phyloP scores from a whole-genome alignment of 2,797 vertebrate species.

The Cichlasoma orientale region DNA sequence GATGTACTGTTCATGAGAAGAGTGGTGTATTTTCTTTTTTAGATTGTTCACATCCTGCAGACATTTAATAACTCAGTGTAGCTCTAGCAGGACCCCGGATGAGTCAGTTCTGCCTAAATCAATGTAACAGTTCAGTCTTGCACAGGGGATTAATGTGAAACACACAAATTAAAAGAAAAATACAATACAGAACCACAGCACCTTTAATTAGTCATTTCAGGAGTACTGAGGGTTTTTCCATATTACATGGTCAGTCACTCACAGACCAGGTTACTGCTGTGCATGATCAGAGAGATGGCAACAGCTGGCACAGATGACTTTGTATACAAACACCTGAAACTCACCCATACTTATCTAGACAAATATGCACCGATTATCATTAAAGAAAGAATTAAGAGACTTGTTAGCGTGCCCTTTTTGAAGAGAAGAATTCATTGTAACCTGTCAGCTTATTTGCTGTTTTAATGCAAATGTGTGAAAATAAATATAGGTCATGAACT shows the following conservation, averaged over 20 bases:
- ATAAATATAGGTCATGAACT: neutral
- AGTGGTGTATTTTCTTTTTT: neutral
- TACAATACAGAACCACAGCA: slow-evolving; percentile 9
- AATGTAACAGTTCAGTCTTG: slow-evolving; percentile 48
- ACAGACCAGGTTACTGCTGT: slow-evolving; percentile 12
- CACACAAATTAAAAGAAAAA: slow-evolving; percentile 1
- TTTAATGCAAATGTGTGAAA: neutral
- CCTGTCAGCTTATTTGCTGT: neutral
- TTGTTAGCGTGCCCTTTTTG: neutral
- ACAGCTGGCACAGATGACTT: neutral
- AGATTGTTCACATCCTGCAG: slow-evolving; percentile 24
- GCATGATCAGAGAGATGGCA: slow-evolving; percentile 28
- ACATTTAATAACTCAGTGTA: slow-evolving; percentile 36
- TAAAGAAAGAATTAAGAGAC: neutral
- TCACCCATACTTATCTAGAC: neutral
- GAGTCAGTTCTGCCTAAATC: slow-evolving; percentile 45
- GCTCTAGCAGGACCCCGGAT: slow-evolving; percentile 15
- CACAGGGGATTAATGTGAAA: slow-evolving; percentile 25
- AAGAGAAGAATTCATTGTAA: neutral
- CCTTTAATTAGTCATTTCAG: slow-evolving; percentile 67
- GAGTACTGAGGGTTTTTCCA: slow-evolving; percentile 27
- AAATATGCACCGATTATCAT: neutral
- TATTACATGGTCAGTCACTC: slow-evolving; percentile 38
- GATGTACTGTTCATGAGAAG: slow-evolving; percentile 22
- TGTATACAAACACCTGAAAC: neutral